phyloP scores from a whole-genome alignment of 2,888 invertebrate genomes.

The Leucophenga montana region DNA sequence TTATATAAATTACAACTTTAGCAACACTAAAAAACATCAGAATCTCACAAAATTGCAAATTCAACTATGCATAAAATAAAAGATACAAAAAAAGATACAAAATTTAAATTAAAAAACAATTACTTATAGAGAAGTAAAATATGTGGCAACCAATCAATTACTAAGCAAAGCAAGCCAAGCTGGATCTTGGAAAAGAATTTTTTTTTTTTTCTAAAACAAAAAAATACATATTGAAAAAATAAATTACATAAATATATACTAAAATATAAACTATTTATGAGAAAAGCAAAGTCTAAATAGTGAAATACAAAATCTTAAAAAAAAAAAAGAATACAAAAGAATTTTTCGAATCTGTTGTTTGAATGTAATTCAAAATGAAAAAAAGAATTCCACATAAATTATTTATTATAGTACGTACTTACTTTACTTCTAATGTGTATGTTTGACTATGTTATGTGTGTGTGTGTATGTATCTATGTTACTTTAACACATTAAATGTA shows the following conservation, averaged over 20 bases:
- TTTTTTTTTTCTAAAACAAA: constrained; percentile 5
- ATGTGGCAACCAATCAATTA: constrained; percentile 39
- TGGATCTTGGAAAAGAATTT: constrained; percentile 4
- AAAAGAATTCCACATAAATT: no score
- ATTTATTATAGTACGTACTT: neutral
- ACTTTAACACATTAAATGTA: neutral
- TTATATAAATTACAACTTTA: constrained; percentile 31
- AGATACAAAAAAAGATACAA: neutral
- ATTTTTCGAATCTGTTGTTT: neutral
- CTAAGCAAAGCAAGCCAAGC: constrained; percentile 8
- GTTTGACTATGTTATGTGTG: neutral
- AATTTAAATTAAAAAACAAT: constrained; percentile 26
- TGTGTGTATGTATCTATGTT: neutral
- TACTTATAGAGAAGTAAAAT: constrained; percentile 18
- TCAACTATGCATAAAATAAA: constrained; percentile 39
- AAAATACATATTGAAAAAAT: neutral
- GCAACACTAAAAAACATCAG: constrained; percentile 17
- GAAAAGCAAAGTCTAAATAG: neutral
- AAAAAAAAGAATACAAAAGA: neutral
- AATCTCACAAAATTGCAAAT: constrained; percentile 24
- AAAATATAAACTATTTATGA: neutral
- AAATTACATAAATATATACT: neutral
- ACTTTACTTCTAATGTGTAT: neutral
- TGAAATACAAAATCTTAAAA: neutral
- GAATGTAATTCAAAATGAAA: neutral